Base-by-base conservation (phyloP, 2,113 vertebrate species). In the Ptyas mucosa region DNA sequence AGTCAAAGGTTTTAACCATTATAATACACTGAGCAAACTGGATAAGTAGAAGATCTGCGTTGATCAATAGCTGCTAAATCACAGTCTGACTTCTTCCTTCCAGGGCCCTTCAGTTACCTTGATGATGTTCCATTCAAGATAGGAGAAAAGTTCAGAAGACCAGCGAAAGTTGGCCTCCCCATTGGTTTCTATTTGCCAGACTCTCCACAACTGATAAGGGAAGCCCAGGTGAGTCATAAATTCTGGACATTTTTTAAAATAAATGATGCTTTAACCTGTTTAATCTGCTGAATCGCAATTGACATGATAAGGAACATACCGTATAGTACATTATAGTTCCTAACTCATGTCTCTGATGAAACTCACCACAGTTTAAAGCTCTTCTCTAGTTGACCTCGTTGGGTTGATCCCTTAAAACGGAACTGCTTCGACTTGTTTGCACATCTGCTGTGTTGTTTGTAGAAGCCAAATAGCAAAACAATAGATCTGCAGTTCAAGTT, bases 101-200 rank as follows among this genome's bases (percentile, higher is more conserved):
- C 94, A 99, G 99, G 99, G 96, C 98, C 98, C 96, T 98, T 99
- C 97, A 99, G 98, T 97, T 99, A 99, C 96, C 98, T 99, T 96
- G 99, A 99, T 96, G 99, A 99, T 90, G 99, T 99, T 97, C 99
- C 99, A 92, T 99, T 99, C 97, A 99, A 99, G 97, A 98, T 99
- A 96, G 99, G 99, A 95, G 99, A 99, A 91, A 99, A 98, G 94
- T 99, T 99, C 97, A 98, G 97, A 97, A 98, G 97, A 93, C 99
- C 99, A 90, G 98, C 98, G 21, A 99, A 99, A 98, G 98, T 99
- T 96, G 99, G 99, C 94, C 96, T 99, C 55, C 99, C 99, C 89
- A 98, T 99, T 93, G 99, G 98, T 95, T 99, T 99, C 97, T 98
- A 97, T 94, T 94, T 99, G 85, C 97, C 98, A 64, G 98, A 99